phyloP scores from a whole-genome alignment of 2,888 invertebrate genomes.

The Drosophila histrio region DNA sequence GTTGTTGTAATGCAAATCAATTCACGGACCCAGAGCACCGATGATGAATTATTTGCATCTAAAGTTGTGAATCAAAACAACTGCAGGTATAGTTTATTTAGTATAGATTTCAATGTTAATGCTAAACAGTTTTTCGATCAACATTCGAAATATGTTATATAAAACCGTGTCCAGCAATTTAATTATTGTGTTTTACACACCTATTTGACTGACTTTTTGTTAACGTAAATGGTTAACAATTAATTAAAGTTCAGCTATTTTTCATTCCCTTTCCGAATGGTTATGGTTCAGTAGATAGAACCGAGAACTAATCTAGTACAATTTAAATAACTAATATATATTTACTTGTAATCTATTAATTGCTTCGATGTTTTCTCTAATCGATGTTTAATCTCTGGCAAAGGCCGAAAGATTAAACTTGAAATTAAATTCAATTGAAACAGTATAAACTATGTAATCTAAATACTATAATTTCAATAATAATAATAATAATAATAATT shows the following conservation, averaged over 20 bases:
- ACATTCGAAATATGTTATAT: slow-evolving; percentile 26
- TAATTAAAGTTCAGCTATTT: not conserved
- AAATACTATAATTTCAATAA: not conserved
- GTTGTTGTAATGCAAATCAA: slow-evolving; percentile 58
- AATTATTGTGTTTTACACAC: slow-evolving; percentile 28
- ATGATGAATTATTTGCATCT: slow-evolving; percentile 56
- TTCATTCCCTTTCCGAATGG: not conserved
- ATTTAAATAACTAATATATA: not conserved
- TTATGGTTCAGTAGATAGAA: not conserved
- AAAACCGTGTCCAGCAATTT: slow-evolving; percentile 35
- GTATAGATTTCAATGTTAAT: slow-evolving; percentile 20
- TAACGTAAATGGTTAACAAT: not conserved
- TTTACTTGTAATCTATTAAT: not conserved
- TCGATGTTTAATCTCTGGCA: not conserved
- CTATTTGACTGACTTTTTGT: slow-evolving; percentile 17
- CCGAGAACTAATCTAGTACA: not conserved
- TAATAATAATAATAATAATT: no score
- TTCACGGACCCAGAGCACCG: slow-evolving; percentile 51
- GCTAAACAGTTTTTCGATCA: slow-evolving; percentile 14
- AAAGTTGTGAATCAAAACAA: slow-evolving; percentile 24
- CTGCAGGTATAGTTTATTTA: not conserved
- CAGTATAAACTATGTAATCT: no score
- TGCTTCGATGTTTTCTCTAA: not conserved
- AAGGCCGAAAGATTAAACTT: not conserved
- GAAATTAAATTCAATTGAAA: not conserved